phyloP scores from a whole-genome alignment of 1,140 invertebrate species.

The Drosophila gunungcola region DNA sequence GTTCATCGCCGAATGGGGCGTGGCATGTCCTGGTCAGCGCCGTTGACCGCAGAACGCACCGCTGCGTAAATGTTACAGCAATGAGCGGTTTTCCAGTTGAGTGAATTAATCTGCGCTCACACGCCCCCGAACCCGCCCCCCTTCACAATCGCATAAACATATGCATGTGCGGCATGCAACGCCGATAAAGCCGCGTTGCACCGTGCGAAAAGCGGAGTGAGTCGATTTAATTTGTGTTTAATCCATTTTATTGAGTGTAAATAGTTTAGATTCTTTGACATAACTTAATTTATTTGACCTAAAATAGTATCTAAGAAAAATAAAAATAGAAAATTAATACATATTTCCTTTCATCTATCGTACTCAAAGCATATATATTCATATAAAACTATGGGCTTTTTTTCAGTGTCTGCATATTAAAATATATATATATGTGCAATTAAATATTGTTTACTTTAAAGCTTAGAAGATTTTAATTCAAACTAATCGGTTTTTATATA shows the following conservation, averaged over 20 bases:
- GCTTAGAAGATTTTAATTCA: conserved; percentile 14
- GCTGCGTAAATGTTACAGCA: conserved; percentile 73
- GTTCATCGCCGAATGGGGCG: conserved; percentile 25
- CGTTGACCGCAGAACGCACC: conserved; percentile 60
- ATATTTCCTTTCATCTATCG: no score
- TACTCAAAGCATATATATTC: no score
- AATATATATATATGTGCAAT: background rate
- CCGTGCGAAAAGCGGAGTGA: background rate
- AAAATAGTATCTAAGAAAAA: no score
- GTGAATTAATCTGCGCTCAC: conserved; percentile 62
- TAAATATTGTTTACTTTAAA: conserved; percentile 10
- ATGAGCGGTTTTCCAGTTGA: conserved; percentile 73
- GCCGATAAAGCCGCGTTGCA: background rate
- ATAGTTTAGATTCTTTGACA: no score
- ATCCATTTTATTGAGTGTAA: no score
- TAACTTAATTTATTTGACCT: no score
- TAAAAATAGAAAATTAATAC: no score
- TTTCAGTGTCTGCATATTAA: background rate
- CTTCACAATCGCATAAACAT: conserved; percentile 27
- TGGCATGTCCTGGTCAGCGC: conserved; percentile 36
- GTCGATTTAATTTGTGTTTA: no score
- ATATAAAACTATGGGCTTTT: background rate
- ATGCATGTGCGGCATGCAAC: conserved; percentile 21
- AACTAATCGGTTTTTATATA: background rate
- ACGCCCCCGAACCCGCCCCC: background rate